phyloP scores from a whole-genome alignment of 2,797 vertebrate genomes.

The Catostomus latipinnis region DNA sequence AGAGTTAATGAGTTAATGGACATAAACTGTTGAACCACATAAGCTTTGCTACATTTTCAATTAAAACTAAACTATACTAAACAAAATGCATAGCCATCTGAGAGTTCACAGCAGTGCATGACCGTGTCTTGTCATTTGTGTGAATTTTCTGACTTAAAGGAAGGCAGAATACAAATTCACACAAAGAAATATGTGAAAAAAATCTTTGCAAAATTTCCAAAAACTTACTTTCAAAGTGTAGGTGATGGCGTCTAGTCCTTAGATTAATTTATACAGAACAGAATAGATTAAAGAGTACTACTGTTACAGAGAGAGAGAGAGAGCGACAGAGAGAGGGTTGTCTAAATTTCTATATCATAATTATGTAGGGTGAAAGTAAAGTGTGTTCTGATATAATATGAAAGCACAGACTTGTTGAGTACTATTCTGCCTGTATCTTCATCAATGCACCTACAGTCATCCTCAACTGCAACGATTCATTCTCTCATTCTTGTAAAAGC shows the following conservation, averaged over 20 bases:
- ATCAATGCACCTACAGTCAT: background rate
- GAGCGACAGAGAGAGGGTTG: background rate
- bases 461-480: background rate
- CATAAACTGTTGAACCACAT: background rate
- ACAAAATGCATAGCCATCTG: background rate
- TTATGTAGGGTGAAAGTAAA: background rate
- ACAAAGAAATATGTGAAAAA: background rate
- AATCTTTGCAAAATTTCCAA: background rate
- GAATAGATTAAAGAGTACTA: background rate
- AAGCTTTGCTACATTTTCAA: background rate
- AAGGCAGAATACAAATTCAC: background rate
- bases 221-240: background rate
- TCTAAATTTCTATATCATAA: background rate
- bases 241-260: background rate
- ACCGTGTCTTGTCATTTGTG: background rate
- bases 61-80: background rate
- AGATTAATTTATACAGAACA: background rate
- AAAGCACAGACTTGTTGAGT: background rate
- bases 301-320: too few species aligned
- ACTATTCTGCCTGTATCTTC: background rate
- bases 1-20: background rate
- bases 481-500: background rate
- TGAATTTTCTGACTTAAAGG: background rate
- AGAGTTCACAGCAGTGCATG: background rate
- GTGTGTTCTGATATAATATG: background rate